These are phyloP conservation scores for Parnassius smintheus DNA, from an alignment of 2,888 invertebrate species.

Conservation along the genomic window DNA sequence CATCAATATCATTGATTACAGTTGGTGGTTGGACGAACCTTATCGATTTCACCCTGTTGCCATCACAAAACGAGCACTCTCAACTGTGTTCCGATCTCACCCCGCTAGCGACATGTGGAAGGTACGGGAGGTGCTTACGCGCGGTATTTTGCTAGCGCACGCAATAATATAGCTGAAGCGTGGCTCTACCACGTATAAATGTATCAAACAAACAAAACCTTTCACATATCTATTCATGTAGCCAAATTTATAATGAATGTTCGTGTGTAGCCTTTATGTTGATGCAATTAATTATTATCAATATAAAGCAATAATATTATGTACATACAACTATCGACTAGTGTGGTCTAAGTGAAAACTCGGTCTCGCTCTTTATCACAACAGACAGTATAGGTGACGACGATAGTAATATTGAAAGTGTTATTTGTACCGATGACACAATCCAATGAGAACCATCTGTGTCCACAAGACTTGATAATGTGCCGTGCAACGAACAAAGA, in stretches of 20 bases:
- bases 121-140: conserved; percentile 68
- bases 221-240: too few relatives aligned
- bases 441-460: conserved; percentile 76
- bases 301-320: conserved; percentile 27
- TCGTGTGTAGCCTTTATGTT: not conserved
- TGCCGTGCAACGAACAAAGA: conserved; percentile 61
- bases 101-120: conserved; percentile 56
- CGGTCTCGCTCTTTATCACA: conserved; percentile 62
- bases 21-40: conserved; percentile 64
- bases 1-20: conserved; percentile 31
- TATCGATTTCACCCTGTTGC: conserved; percentile 55
- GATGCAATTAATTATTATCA: conserved; percentile 12
- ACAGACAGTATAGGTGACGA: conserved; percentile 69
- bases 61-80: conserved; percentile 49
- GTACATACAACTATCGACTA: conserved; percentile 42
- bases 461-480: conserved; percentile 69
- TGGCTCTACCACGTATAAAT: too few relatives aligned
- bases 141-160: conserved; percentile 66
- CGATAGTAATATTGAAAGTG: conserved; percentile 69
- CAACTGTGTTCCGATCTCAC: conserved; percentile 43
- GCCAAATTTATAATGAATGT: not conserved
- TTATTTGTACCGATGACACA: conserved; percentile 78
- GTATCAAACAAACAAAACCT: too few relatives aligned
- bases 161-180: too few relatives aligned
- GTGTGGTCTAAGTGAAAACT: conserved; percentile 70